Evolutionary conservation across 2,888 invertebrate genomes (phyloP).

Genomic region (Petrolisthes manimaculis): DNA sequence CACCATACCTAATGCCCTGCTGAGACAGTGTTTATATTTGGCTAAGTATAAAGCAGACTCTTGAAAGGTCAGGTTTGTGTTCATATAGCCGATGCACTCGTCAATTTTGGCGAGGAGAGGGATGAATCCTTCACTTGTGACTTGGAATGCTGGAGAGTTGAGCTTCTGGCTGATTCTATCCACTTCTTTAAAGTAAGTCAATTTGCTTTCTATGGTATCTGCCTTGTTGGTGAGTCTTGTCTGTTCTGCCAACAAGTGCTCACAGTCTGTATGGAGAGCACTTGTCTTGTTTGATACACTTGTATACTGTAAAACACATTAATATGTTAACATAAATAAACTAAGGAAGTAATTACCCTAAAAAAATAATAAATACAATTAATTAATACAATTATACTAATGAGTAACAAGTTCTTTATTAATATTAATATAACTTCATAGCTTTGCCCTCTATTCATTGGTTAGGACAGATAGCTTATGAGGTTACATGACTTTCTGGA

Average conservation of each 20-base stretch:
- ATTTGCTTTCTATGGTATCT: conserved; percentile 82
- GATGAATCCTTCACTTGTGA: conserved; percentile 86
- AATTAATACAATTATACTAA: too few relatives aligned
- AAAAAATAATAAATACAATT: not conserved
- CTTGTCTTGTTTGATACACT: conserved; percentile 90
- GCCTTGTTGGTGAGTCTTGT: conserved; percentile 84
- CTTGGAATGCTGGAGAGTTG: conserved; percentile 83
- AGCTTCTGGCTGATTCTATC: conserved; percentile 84
- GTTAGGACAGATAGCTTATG: too few relatives aligned
- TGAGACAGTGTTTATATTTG: conserved; percentile 77
- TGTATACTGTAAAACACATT: conserved; percentile 58
- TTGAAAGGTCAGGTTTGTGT: conserved; percentile 83
- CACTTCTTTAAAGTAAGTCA: conserved; percentile 88
- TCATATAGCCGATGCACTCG: conserved; percentile 86
- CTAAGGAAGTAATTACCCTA: not conserved
- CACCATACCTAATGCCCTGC: conserved; percentile 83
- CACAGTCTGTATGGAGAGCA: conserved; percentile 90
- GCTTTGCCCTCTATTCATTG: not conserved
- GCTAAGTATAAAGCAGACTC: conserved; percentile 82
- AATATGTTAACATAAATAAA: not conserved
- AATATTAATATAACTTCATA: not conserved
- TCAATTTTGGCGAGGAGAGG: conserved; percentile 86
- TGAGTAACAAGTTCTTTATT: not conserved
- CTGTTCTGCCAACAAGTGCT: conserved; percentile 88
- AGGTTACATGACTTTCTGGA: too few relatives aligned